phyloP scores from a whole-genome alignment of 2,888 invertebrate genomes.

The Taenaris catops region DNA sequence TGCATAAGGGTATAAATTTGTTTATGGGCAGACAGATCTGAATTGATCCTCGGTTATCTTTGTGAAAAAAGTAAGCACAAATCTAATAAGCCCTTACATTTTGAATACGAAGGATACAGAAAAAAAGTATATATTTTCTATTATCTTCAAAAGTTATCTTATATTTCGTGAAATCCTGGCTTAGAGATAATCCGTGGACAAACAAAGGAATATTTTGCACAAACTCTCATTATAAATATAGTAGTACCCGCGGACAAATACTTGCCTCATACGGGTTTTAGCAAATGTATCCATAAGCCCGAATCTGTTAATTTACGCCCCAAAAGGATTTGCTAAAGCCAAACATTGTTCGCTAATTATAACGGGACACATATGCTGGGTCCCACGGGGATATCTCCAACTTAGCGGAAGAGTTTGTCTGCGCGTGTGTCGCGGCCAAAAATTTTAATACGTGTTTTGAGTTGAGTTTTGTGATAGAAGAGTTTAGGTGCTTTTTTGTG shows the following conservation, averaged over 20 bases:
- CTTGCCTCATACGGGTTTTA: slow-evolving; percentile 44
- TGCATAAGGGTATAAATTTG: too few relatives aligned
- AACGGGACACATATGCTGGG: slow-evolving; percentile 69
- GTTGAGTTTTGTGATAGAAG: slow-evolving; percentile 7
- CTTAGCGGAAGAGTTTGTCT: slow-evolving; percentile 50
- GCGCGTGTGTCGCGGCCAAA: slow-evolving; percentile 24
- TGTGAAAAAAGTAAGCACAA: not conserved
- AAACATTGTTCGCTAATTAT: slow-evolving; percentile 80
- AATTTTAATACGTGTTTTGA: slow-evolving; percentile 17
- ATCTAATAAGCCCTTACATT: not conserved
- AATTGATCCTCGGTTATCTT: too few relatives aligned
- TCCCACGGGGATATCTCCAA: slow-evolving; percentile 69
- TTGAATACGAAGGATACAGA: not conserved
- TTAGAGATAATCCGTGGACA: not conserved
- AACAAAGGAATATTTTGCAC: not conserved
- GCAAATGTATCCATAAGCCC: slow-evolving; percentile 67
- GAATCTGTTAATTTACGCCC: slow-evolving; percentile 80
- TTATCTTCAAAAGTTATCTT: slow-evolving; percentile 3
- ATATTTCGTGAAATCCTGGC: slow-evolving; percentile 5
- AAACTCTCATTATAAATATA: not conserved
- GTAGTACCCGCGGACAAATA: slow-evolving; percentile 15
- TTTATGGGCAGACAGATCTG: too few relatives aligned
- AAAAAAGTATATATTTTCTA: not conserved
- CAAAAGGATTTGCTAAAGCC: slow-evolving; percentile 77
- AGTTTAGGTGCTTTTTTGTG: too few relatives aligned